Conservation (phyloP, 1,140 invertebrate genomes). For the Manduca sexta region DNA sequence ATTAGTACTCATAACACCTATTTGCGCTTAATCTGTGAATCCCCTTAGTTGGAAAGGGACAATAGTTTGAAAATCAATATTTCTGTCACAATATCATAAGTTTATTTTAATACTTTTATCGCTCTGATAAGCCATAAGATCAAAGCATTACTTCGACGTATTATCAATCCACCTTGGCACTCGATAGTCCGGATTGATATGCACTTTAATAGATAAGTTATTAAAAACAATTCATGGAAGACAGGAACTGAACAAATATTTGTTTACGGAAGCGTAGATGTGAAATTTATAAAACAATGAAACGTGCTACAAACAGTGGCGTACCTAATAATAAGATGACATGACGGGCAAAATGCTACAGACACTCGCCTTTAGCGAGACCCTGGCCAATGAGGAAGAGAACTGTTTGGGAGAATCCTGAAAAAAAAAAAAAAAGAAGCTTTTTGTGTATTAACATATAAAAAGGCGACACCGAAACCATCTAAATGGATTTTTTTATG, state of each 20-base stretch:
- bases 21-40: conserved; percentile 7
- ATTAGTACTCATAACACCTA: no score
- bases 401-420: no score
- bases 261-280: conserved; percentile 5
- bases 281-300: neutral
- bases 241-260: conserved; percentile 5
- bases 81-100: neutral
- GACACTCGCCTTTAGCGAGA: no score
- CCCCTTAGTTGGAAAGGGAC: neutral
- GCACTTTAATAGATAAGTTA: conserved; percentile 4
- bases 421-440: no score
- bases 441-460: no score
- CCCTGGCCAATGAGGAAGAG: no score
- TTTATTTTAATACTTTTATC: conserved; percentile 6
- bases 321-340: no score
- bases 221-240: neutral
- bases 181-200: conserved; percentile 11
- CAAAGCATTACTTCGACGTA: conserved; percentile 25
- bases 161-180: conserved; percentile 11
- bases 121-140: conserved; percentile 18
- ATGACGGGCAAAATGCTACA: no score
- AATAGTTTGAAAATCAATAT: neutral
- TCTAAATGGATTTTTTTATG: no score
- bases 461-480: no score
- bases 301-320: no score